Percentiles rank a stretch among this genome's conserved stretches.
phyloP scores from a whole-genome alignment of 2,113 vertebrate genomes.

The Leptobrachium leishanense region DNA sequence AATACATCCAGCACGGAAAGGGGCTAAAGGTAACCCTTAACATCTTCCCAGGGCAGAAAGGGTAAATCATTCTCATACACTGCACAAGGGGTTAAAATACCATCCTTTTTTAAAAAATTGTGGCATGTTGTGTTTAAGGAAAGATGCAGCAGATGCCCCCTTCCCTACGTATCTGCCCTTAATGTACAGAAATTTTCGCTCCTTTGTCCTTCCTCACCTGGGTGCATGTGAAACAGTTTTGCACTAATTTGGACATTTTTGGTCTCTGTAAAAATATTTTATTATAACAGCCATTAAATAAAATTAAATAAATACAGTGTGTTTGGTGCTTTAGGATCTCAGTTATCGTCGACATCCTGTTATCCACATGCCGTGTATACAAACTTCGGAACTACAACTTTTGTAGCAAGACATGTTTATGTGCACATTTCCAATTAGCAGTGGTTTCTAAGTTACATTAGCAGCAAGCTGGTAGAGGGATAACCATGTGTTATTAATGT shows the following conservation, averaged over 20 bases:
- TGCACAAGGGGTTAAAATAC: slow-evolving; percentile 16
- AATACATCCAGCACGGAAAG: slow-evolving; percentile 24
- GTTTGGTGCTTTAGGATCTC: not conserved
- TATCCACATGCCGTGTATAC: no score
- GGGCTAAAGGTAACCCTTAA: not conserved
- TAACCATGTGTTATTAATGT: no score
- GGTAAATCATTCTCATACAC: not conserved
- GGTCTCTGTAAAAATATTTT: slow-evolving; percentile 82
- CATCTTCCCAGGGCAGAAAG: slow-evolving; percentile 3
- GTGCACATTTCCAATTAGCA: no score
- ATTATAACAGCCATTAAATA: slow-evolving; percentile 78
- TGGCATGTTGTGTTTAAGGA: slow-evolving; percentile 65
- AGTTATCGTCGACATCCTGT: not conserved
- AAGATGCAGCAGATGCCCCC: slow-evolving; percentile 10
- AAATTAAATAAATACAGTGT: slow-evolving; percentile 54
- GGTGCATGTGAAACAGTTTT: slow-evolving; percentile 79
- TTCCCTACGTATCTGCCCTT: slow-evolving; percentile 52
- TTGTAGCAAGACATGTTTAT: no score
- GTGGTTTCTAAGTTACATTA: no score
- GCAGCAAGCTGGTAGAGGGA: no score
- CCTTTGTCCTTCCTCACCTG: slow-evolving; percentile 61
- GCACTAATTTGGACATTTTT: slow-evolving; percentile 75
- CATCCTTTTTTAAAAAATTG: slow-evolving; percentile 40
- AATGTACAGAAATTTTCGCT: slow-evolving; percentile 41
- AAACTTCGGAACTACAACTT: no score